Percentiles rank a stretch among this genome's conserved stretches.
phyloP scores from a whole-genome alignment of 2,888 invertebrate species.

The Phymatocera aterrima region DNA sequence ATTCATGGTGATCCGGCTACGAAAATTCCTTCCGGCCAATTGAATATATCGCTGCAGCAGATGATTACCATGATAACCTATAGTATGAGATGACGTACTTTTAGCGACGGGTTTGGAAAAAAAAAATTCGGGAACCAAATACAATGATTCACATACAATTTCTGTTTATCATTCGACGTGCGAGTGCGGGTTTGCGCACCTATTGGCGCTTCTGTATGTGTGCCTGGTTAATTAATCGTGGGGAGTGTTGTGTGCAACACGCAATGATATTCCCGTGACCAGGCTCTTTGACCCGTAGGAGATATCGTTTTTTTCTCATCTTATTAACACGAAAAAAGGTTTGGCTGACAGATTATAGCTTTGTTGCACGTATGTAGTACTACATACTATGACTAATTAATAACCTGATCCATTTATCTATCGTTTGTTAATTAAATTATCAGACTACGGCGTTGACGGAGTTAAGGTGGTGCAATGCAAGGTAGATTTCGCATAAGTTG shows the following conservation, averaged over 20 bases:
- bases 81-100: too few relatives aligned
- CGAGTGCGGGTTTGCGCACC: neutral
- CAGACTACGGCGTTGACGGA: neutral
- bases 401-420: conserved; percentile 36
- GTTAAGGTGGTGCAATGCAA: too few relatives aligned
- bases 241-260: conserved; percentile 14
- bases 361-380: neutral
- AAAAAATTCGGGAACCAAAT: too few relatives aligned
- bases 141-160: too few relatives aligned
- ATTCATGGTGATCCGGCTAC: too few relatives aligned
- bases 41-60: too few relatives aligned
- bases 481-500: conserved; percentile 11
- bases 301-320: neutral
- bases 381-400: too few relatives aligned
- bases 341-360: neutral
- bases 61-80: too few relatives aligned
- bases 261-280: conserved; percentile 29
- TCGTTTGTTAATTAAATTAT: conserved; percentile 42
- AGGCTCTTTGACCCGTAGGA: neutral
- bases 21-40: too few relatives aligned
- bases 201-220: too few relatives aligned
- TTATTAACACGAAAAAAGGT: conserved; percentile 35
- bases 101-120: too few relatives aligned
- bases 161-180: neutral
- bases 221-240: conserved; percentile 4